These are phyloP conservation scores for Venustaconcha ellipsiformis DNA, from an alignment of 1,140 invertebrate genomes.

Conservation along the genomic window DNA sequence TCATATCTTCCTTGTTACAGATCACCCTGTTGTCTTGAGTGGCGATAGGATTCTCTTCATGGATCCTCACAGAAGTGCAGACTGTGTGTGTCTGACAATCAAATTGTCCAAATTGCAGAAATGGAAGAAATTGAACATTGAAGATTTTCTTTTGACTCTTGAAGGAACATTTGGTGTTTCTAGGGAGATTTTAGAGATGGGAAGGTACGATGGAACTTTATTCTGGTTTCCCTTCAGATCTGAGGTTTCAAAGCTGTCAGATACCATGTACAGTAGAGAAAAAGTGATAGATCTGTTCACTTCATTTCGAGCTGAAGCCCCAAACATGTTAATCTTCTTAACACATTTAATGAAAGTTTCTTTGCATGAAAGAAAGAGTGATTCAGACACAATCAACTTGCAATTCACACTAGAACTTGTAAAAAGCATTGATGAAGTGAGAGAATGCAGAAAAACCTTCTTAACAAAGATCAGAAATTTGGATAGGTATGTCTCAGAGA, in stretches of 20 bases:
- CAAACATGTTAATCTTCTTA: slow-evolving; percentile 35
- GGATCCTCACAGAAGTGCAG: slow-evolving; percentile 12
- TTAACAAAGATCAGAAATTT: no score
- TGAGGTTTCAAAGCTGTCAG: slow-evolving; percentile 18
- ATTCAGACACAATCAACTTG: not conserved
- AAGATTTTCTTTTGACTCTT: slow-evolving; percentile 5
- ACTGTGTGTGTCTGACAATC: slow-evolving; percentile 9
- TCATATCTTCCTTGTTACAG: slow-evolving; percentile 8
- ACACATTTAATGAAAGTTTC: slow-evolving; percentile 18
- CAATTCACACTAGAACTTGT: not conserved
- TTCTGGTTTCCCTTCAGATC: not conserved
- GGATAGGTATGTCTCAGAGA: no score
- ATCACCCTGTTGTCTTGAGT: slow-evolving; percentile 23
- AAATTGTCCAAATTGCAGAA: not conserved
- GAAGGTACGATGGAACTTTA: not conserved
- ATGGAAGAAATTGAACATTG: not conserved
- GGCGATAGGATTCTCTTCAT: slow-evolving; percentile 19
- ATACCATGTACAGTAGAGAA: slow-evolving; percentile 24
- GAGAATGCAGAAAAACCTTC: no score
- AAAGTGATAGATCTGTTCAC: slow-evolving; percentile 37
- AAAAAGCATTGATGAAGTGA: not conserved
- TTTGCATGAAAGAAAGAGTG: not conserved
- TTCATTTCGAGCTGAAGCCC: slow-evolving; percentile 28
- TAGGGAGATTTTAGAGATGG: slow-evolving; percentile 10
- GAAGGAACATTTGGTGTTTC: slow-evolving; percentile 17